Percentiles rank a stretch among this genome's conserved stretches.
phyloP scores from a whole-genome alignment of 2,113 vertebrate species.

The Megaleporinus macrocephalus region DNA sequence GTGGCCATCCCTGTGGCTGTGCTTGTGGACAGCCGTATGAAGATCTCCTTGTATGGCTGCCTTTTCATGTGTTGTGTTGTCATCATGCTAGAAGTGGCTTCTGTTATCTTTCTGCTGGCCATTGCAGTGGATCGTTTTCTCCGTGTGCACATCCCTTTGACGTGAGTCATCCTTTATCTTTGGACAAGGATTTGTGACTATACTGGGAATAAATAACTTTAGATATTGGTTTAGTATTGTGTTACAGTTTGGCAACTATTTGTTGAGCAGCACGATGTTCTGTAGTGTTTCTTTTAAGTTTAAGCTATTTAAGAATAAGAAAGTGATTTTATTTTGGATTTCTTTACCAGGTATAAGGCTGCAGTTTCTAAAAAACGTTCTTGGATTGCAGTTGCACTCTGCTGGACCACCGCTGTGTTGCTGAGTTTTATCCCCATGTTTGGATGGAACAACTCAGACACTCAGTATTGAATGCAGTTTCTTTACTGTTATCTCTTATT shows the following conservation, averaged over 20 bases:
- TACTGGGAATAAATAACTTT: too few species aligned
- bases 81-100: slow-evolving; percentile 79
- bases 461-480: slow-evolving; percentile 68
- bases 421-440: slow-evolving; percentile 83
- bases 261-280: too few species aligned
- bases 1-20: slow-evolving; percentile 84
- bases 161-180: too few species aligned
- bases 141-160: too few species aligned
- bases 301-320: too few species aligned
- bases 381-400: slow-evolving; percentile 74
- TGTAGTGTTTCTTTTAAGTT: too few species aligned
- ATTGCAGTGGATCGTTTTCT: too few species aligned
- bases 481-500: slow-evolving; percentile 70
- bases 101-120: slow-evolving; percentile 79
- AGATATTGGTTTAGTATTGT: too few species aligned
- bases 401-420: slow-evolving; percentile 81
- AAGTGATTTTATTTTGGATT: not conserved
- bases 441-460: slow-evolving; percentile 78
- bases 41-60: slow-evolving; percentile 72
- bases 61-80: slow-evolving; percentile 83
- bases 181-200: too few species aligned
- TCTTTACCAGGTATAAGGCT: slow-evolving; percentile 19
- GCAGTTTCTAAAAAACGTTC: slow-evolving; percentile 67
- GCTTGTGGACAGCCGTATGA: slow-evolving; percentile 70
- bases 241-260: too few species aligned